These are phyloP conservation scores for Drosophila funebris DNA, from an alignment of 1,140 invertebrate species.

Conservation along the genomic window DNA sequence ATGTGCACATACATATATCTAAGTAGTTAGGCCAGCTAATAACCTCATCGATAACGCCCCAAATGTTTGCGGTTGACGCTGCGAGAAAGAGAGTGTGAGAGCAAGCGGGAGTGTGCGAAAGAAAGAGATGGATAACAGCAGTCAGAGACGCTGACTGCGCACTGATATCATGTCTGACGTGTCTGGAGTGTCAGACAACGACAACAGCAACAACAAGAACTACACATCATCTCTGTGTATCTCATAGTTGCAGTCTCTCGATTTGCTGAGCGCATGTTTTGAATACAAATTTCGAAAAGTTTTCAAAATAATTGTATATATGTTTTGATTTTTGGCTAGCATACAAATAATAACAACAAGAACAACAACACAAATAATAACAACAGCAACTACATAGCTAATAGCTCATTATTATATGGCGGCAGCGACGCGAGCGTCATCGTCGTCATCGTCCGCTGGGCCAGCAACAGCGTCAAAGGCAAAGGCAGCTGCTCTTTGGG, in stretches of 20 bases:
- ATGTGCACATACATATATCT: constrained; percentile 17
- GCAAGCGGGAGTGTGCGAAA: background rate
- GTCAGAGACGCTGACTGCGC: constrained; percentile 20
- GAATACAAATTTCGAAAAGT: constrained; percentile 30
- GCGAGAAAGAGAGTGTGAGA: constrained; percentile 1
- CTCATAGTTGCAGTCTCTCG: constrained; percentile 9
- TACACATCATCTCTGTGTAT: constrained; percentile 8
- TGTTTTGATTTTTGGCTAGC: constrained; percentile 46
- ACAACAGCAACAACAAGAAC: too few relatives aligned
- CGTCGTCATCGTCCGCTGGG: constrained; percentile 36
- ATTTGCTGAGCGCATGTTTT: background rate
- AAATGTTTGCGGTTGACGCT: constrained; percentile 27
- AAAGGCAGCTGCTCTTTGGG: constrained; percentile 39
- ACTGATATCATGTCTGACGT: constrained; percentile 63
- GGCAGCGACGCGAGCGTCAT: constrained; percentile 22
- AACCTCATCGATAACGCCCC: constrained; percentile 45
- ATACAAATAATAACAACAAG: constrained; percentile 2
- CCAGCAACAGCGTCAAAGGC: constrained; percentile 20
- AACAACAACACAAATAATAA: constrained; percentile 1
- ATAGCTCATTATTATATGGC: constrained; percentile 48
- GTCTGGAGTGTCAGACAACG: background rate
- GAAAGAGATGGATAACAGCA: background rate
- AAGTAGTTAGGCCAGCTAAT: constrained; percentile 46
- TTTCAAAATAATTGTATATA: constrained; percentile 18
- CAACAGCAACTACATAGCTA: constrained; percentile 23